Conservation (phyloP, 2,888 invertebrate genomes). For the Oligia strigilis region DNA sequence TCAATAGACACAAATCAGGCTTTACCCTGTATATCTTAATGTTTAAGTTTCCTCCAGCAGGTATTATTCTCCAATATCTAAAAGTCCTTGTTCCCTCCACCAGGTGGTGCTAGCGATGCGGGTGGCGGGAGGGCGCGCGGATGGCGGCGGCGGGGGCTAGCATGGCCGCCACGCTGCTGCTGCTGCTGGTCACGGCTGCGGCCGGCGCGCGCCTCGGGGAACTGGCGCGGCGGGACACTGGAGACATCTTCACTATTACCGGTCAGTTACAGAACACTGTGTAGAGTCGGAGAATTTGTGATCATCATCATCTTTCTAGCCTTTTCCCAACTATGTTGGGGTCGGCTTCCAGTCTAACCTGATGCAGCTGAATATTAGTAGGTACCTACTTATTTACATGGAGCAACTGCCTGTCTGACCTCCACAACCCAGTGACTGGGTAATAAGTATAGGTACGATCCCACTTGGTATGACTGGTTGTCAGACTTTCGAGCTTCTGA, state of each 20-base stretch:
- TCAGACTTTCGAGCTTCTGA: background rate
- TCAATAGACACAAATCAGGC: conserved; percentile 95
- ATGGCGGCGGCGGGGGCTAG: conserved; percentile 84
- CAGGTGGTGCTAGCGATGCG: conserved; percentile 79
- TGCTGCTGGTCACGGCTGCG: conserved; percentile 80
- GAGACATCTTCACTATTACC: conserved; percentile 85
- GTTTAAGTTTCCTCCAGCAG: background rate
- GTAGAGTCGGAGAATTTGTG: background rate
- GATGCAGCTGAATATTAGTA: background rate
- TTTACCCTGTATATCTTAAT: background rate
- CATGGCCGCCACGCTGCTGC: conserved; percentile 84
- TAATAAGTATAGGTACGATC: background rate
- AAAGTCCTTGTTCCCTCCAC: conserved; percentile 29
- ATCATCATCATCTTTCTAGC: too few relatives aligned
- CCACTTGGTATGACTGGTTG: background rate
- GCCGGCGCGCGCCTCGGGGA: conserved; percentile 83
- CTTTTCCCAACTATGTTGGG: too few relatives aligned
- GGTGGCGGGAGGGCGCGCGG: conserved; percentile 73
- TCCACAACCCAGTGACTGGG: too few relatives aligned
- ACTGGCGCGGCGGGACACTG: conserved; percentile 84
- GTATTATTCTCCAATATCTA: background rate
- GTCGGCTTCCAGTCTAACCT: background rate
- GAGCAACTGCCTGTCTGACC: background rate
- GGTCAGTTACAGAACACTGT: conserved; percentile 69
- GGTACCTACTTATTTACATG: background rate